Evolutionary conservation across 1,140 invertebrate genomes (phyloP).

Genomic region (Nomia melanderi): DNA sequence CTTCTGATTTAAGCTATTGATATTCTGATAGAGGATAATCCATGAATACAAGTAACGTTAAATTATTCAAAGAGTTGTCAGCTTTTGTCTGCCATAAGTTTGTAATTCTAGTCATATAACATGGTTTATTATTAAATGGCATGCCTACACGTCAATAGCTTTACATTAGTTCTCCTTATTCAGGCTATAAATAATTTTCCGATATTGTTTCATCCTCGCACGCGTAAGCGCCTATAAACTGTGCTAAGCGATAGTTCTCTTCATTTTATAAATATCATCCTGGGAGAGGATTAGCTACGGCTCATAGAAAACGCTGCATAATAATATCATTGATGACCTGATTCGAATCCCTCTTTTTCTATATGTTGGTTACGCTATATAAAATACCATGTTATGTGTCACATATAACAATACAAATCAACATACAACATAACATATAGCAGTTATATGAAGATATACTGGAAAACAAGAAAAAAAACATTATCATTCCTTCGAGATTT

Average conservation of each 20-base stretch:
- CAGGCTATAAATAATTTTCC: slow-evolving; percentile 47
- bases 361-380: no score
- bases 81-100: not conserved
- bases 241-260: slow-evolving; percentile 25
- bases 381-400: no score
- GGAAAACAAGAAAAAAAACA: no score
- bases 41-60: not conserved
- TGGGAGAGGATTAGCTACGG: not conserved
- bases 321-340: not conserved
- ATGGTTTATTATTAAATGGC: slow-evolving; percentile 45
- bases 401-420: no score
- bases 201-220: slow-evolving; percentile 46
- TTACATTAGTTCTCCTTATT: slow-evolving; percentile 47
- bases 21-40: no score
- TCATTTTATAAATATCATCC: slow-evolving; percentile 37
- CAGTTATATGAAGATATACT: no score
- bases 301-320: not conserved
- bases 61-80: not conserved
- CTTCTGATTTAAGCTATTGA: no score
- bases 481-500: no score
- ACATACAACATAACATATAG: no score
- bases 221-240: slow-evolving; percentile 31
- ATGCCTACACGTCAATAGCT: slow-evolving; percentile 38
- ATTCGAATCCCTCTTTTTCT: not conserved
- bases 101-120: slow-evolving; percentile 6